These are phyloP conservation scores for Caenorhabditis virilis DNA, from an alignment of 2,888 invertebrate species.

Conservation along the genomic window DNA sequence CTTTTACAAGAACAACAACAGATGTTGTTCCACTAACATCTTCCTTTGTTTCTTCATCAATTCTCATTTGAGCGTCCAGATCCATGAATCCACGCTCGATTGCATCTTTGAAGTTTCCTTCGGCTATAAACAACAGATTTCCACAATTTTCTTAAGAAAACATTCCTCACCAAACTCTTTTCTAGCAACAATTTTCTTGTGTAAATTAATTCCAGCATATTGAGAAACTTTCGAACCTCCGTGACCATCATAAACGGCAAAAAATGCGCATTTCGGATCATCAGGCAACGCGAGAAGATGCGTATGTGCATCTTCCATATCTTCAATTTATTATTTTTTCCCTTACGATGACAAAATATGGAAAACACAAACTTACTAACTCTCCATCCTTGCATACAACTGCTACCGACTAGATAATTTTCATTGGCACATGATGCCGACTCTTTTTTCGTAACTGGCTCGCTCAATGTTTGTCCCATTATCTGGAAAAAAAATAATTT, in stretches of 20 bases:
- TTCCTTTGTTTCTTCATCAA: constrained; percentile 83
- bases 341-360: too few species aligned
- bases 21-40: constrained; percentile 95
- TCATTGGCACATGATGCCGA: constrained; percentile 64
- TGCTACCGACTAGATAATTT: constrained; percentile 80
- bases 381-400: constrained; percentile 99
- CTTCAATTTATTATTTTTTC: constrained; percentile 61
- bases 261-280: constrained; percentile 89
- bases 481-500: neutral
- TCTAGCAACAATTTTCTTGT: constrained; percentile 83
- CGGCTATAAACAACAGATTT: constrained; percentile 72
- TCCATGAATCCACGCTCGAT: constrained; percentile 87
- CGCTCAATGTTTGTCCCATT: constrained; percentile 97
- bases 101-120: constrained; percentile 83
- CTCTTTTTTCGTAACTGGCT: constrained; percentile 82
- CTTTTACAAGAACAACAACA: constrained; percentile 78
- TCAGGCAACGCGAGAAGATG: constrained; percentile 84
- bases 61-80: constrained; percentile 83
- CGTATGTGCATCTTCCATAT: constrained; percentile 98
- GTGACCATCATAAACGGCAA: constrained; percentile 95
- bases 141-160: neutral
- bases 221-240: constrained; percentile 78
- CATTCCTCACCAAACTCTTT: constrained; percentile 50
- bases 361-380: constrained; percentile 79
- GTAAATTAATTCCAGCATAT: constrained; percentile 91